Conservation (phyloP, 2,888 invertebrate species). For the Cyclophora albipunctata region DNA sequence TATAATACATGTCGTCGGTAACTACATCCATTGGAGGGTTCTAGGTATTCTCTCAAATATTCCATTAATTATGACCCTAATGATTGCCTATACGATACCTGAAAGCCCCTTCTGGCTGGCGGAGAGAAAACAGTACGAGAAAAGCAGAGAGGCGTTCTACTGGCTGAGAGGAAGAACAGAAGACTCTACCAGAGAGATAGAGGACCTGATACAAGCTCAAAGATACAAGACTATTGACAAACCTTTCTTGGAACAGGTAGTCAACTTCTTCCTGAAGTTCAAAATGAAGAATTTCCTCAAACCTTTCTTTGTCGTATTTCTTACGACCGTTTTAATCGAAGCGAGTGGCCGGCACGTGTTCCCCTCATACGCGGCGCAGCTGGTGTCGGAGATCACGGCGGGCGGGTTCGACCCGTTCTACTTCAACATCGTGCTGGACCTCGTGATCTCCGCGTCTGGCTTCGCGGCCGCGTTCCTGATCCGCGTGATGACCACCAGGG, state of each 20-base stretch:
- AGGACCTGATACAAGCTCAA: slow-evolving; percentile 26
- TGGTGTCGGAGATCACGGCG: background rate
- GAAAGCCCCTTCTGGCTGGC: slow-evolving; percentile 28
- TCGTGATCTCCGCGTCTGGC: background rate
- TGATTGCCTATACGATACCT: slow-evolving; percentile 23
- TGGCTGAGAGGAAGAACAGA: slow-evolving; percentile 64
- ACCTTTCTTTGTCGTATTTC: background rate
- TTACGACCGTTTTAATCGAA: background rate
- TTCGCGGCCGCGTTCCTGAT: background rate
- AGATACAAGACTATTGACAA: background rate
- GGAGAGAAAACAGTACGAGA: slow-evolving; percentile 14
- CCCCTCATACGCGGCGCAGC: background rate
- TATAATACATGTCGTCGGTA: slow-evolving; percentile 22
- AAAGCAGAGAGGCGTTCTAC: slow-evolving; percentile 34
- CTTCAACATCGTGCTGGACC: background rate
- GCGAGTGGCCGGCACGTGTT: background rate
- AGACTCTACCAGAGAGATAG: slow-evolving; percentile 40
- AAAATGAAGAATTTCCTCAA: background rate
- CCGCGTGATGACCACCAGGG: background rate
- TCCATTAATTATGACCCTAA: slow-evolving; percentile 13
- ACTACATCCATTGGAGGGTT: slow-evolving; percentile 25
- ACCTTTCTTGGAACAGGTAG: background rate
- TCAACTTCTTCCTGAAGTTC: background rate
- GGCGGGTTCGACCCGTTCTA: background rate
- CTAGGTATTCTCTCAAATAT: slow-evolving; percentile 21